Base-by-base conservation (phyloP, 1,140 invertebrate species). In the Pogonomyrmex californicus region DNA sequence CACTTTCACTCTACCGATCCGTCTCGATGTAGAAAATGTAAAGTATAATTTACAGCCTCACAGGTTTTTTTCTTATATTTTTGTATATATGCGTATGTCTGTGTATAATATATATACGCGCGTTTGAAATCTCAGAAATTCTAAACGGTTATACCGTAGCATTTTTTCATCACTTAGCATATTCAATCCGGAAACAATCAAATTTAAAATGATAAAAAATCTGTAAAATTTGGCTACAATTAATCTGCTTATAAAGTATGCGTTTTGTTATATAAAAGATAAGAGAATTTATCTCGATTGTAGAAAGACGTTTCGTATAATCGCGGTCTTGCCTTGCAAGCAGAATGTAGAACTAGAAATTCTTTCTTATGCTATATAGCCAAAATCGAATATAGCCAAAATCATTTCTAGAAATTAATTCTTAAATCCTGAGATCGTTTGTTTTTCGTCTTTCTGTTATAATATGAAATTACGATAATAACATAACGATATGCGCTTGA, bases 1-100 rank as follows among this genome's bases (percentile, higher is more conserved):
- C 93, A 94, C 93, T 94, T 94, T 92, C 87, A 89, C 73, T 92
- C 87, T 91, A 90, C 90, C 77, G 85, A 91, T 91, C 90, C 85
- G 4, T 82, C 90, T 79, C 81, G 65, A 87, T 78, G 75, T 87
- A 65, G n/a, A 87, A 86, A 90, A 75, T 87, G 83, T 88, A 86
- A 91, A 77, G 81, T 91, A 91, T 85, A 91, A 91, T 89, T 90
- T 91, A 91, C 90, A 91, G 89, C 87, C 90, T 91, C 88, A 66
- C 68, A 83, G 14, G 5, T 81, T 81, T 44, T 68, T 36, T 77
- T 85, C 75, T 87, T 87, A 85, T 23, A 56, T 62, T 41, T 76
- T 70, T 70, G 56, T 51, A 68, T 60, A 6, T 60, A 58, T 47
- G 23, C 82, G 38, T 87, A 81, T 66, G 58, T 51, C 17, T 79